Evolutionary conservation across 2,797 vertebrate genomes (phyloP).

Genomic region (Alca torda): DNA sequence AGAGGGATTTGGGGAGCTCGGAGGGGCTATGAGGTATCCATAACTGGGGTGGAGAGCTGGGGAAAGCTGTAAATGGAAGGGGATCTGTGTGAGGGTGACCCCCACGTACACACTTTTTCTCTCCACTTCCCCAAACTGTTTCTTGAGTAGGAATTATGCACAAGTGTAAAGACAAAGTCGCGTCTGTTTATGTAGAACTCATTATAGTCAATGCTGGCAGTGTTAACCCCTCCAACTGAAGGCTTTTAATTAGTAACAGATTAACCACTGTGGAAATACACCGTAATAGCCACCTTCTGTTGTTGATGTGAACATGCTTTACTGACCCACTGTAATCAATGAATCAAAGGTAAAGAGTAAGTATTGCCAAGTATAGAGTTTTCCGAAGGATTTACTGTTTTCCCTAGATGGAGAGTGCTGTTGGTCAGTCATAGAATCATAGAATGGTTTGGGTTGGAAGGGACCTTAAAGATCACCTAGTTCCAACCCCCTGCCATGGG

Average conservation of each 20-base stretch:
- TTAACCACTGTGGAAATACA: background rate
- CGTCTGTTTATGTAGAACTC: background rate
- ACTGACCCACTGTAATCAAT: background rate
- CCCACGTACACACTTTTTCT: background rate
- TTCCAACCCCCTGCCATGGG: too few relatives aligned
- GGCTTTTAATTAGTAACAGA: background rate
- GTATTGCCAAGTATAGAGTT: background rate
- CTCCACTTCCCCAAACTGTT: background rate
- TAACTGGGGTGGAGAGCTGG: background rate
- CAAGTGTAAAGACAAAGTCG: background rate
- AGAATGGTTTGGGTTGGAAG: too few relatives aligned
- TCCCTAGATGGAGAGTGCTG: background rate
- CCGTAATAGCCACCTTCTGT: background rate
- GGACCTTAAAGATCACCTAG: too few relatives aligned
- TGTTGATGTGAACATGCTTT: background rate
- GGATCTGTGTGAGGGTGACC: background rate
- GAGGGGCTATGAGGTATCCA: rapidly evolving
- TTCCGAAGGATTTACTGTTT: background rate
- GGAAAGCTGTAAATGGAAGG: background rate
- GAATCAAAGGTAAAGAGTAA: background rate
- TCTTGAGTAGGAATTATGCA: background rate
- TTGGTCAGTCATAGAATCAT: background rate
- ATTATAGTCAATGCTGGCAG: background rate
- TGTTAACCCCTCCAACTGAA: background rate
- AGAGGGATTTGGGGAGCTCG: background rate